phyloP scores from a whole-genome alignment of 2,888 invertebrate genomes.

The Pilophorus perplexus region DNA sequence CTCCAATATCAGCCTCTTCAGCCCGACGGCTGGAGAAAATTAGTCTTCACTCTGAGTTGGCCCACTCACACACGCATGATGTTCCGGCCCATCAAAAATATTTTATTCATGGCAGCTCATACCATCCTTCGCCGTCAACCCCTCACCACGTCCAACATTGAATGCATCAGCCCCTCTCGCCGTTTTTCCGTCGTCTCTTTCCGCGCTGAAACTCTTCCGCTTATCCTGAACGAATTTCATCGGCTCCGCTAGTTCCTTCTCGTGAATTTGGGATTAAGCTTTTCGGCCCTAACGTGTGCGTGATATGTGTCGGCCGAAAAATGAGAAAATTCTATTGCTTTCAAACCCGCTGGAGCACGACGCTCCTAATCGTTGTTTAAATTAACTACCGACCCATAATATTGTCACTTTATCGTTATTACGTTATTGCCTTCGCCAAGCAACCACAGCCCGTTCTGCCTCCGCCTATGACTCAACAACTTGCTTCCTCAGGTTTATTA shows the following conservation, averaged over 20 bases:
- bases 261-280: too few species aligned
- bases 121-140: neutral
- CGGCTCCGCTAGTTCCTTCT: neutral
- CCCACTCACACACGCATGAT: constrained; percentile 29
- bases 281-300: too few species aligned
- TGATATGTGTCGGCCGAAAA: too few species aligned
- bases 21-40: constrained; percentile 18
- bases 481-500: too few species aligned
- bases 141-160: constrained; percentile 17
- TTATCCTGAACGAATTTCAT: constrained; percentile 9
- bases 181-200: neutral
- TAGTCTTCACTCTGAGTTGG: constrained; percentile 9
- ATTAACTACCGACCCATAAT: too few species aligned
- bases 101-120: constrained; percentile 35
- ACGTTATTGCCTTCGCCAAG: too few species aligned
- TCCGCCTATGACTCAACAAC: too few species aligned
- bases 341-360: too few species aligned
- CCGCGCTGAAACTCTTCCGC: neutral
- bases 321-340: too few species aligned
- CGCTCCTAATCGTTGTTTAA: too few species aligned
- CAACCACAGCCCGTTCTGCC: too few species aligned
- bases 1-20: neutral
- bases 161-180: neutral
- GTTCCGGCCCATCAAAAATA: constrained; percentile 38
- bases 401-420: too few species aligned